Percentiles rank a stretch among this genome's conserved stretches.
phyloP scores from a whole-genome alignment of 2,888 invertebrate genomes.

The Scaptomyza polygonia region DNA sequence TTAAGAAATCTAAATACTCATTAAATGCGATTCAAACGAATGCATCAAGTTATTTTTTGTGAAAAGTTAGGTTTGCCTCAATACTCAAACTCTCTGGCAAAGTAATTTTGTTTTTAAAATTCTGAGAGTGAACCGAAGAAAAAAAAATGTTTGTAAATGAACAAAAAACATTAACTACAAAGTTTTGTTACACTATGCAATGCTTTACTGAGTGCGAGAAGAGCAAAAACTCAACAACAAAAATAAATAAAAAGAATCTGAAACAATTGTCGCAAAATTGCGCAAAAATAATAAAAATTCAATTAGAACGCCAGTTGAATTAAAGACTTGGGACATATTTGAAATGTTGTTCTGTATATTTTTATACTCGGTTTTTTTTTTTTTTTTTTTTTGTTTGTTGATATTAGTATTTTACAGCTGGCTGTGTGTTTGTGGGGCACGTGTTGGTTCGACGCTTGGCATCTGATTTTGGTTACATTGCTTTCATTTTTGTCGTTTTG shows the following conservation, averaged over 20 bases:
- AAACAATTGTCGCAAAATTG: constrained; percentile 51
- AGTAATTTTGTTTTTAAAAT: constrained; percentile 8
- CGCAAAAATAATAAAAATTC: constrained; percentile 58
- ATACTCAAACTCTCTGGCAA: background rate
- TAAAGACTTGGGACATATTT: constrained; percentile 60
- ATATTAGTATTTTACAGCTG: constrained; percentile 39
- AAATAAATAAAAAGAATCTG: constrained; percentile 6
- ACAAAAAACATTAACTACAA: constrained; percentile 13
- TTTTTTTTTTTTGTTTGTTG: constrained; percentile 12
- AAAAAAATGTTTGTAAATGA: constrained; percentile 21
- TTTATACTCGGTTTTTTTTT: background rate
- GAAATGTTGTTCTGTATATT: constrained; percentile 30
- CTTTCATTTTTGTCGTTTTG: constrained; percentile 17
- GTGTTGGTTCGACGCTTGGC: constrained; percentile 36
- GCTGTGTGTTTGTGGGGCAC: constrained; percentile 16
- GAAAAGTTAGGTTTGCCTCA: background rate
- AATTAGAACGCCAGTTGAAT: constrained; percentile 53
- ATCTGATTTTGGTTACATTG: constrained; percentile 23
- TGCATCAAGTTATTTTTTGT: background rate
- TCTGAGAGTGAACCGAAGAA: constrained; percentile 2
- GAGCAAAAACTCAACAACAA: background rate
- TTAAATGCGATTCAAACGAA: constrained; percentile 4
- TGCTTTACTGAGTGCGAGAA: background rate
- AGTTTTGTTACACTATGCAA: constrained; percentile 10
- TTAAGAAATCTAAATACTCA: background rate